Evolutionary conservation across 1,140 invertebrate species (phyloP), one percentile per base, ranked within the genome.

Genomic region (Bombyx mandarina): DNA sequence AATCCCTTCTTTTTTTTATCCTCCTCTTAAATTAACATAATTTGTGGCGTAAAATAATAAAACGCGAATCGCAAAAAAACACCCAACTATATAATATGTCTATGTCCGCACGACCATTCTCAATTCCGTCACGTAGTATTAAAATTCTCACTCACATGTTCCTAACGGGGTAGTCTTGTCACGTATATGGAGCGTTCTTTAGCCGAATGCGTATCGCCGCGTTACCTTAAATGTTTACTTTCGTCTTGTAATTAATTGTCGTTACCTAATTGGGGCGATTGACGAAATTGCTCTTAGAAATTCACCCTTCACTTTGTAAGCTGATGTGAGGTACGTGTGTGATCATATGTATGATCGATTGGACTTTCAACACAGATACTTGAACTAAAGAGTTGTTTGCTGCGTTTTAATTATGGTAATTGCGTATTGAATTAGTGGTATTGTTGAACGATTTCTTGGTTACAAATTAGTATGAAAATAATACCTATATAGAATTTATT

Each of bases 171-270:
- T 52, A 72, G 46, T 57, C 77, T 22, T 7, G 35, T 61, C 78
- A 81, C 78, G 78, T 79, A 75, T 69, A 60, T 64, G 63, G 65
- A 69, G 61, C 64, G 65, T 44, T 48, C 60, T 52, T 43, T 44
- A 43, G 43, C 10, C 62, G 61, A 69, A 75, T 76, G 60, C 69
- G 65, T 77, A 72, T 73, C 50, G 18, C 45, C 8, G 22, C 42
- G 61, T 73, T 75, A 70, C 57, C 65, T 62, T 78, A 75, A 78
- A 74, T 75, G 67, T 76, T 71, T 71, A 67, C 72, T 73, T 77
- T 72, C 66, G 65, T 66, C 66, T 66, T 68, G 57, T 75, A 73
- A 76, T 76, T 77, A 79, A 78, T 67, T 57, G 65, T 51, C 52
- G 56, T 66, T 60, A 18, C 42, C 44, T 47, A 60, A 57, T 57